Conservation (phyloP, 2,888 invertebrate genomes). For the Epinotia brunnichana region DNA sequence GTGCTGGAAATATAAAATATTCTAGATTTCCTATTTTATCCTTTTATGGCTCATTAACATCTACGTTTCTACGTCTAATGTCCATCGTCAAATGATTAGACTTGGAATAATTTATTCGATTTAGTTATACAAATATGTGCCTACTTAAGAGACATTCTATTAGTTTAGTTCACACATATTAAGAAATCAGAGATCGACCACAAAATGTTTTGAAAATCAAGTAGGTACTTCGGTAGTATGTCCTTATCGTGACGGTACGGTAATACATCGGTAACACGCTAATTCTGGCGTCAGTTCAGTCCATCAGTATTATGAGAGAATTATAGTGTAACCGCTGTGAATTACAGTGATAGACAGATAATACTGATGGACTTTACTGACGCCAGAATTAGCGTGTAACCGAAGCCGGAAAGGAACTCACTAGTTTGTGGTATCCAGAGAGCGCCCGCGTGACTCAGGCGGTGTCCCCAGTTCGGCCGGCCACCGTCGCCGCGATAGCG, state of each 20-base stretch:
- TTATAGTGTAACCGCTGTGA: too few species aligned
- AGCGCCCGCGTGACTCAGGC: slow-evolving; percentile 37
- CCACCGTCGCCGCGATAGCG: slow-evolving; percentile 72
- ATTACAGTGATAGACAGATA: too few species aligned
- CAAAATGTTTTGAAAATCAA: neutral
- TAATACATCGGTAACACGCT: too few species aligned
- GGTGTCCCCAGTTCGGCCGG: slow-evolving; percentile 53
- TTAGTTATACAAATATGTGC: neutral
- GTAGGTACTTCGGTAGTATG: neutral
- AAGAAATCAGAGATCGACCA: neutral
- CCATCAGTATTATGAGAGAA: too few species aligned
- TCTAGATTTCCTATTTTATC: neutral
- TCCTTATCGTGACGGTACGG: neutral
- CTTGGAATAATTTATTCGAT: neutral
- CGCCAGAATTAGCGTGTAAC: too few species aligned
- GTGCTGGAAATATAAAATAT: slow-evolving; percentile 8
- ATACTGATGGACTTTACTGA: too few species aligned
- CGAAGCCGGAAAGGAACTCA: slow-evolving; percentile 24
- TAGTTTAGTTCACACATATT: neutral
- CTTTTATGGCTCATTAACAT: neutral
- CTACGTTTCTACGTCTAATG: neutral
- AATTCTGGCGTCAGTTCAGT: too few species aligned
- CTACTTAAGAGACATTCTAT: neutral
- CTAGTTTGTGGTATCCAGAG: slow-evolving; percentile 30
- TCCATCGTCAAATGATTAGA: neutral